Evolutionary conservation across 2,113 vertebrate species (phyloP).

Genomic region (Pantherophis guttatus): DNA sequence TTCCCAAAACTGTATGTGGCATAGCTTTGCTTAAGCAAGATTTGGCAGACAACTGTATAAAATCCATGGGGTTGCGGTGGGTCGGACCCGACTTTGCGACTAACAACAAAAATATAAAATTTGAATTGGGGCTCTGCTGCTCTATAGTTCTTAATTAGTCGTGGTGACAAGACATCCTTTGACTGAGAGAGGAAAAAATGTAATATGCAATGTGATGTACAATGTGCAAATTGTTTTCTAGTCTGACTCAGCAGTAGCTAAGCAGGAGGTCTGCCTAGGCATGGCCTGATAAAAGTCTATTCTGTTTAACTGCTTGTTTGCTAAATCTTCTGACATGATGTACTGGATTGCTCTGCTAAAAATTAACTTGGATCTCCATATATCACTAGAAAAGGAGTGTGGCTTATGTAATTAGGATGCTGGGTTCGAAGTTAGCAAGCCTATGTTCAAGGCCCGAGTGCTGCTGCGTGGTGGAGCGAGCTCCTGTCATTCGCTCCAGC

Average conservation of each 20-base stretch:
- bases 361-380: conserved; percentile 53
- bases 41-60: not conserved
- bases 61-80: too few species aligned
- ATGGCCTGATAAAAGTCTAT: conserved; percentile 45
- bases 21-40: not conserved
- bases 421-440: too few species aligned
- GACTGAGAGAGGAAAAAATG: not conserved
- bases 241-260: not conserved
- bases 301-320: conserved; percentile 35
- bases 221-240: conserved; percentile 27
- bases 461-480: too few species aligned
- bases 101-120: not conserved
- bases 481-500: too few species aligned
- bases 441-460: too few species aligned
- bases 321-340: conserved; percentile 60
- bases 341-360: conserved; percentile 47
- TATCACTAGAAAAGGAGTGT: conserved; percentile 48
- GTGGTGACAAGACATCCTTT: not conserved
- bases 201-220: not conserved
- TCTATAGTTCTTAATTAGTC: not conserved
- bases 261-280: conserved; percentile 35
- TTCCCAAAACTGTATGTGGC: not conserved
- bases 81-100: too few species aligned
- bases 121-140: not conserved
- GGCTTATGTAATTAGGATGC: too few species aligned